These are phyloP conservation scores for Phallusia fumigata DNA, from an alignment of 23 tunicate species.

Conservation along the genomic window DNA sequence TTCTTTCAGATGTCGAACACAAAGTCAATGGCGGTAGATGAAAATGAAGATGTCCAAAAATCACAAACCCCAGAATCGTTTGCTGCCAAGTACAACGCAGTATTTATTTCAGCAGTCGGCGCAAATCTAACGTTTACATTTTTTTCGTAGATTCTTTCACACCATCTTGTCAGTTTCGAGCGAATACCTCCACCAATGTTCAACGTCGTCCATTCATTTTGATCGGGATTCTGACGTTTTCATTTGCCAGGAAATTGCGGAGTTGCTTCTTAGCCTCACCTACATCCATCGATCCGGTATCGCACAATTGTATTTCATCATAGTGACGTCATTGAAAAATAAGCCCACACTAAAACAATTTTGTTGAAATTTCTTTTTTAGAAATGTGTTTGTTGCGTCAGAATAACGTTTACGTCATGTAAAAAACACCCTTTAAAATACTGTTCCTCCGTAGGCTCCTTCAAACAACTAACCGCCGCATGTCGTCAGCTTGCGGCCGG, in stretches of 20 bases:
- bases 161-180: conserved; percentile 5
- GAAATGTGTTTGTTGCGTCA: too few species aligned
- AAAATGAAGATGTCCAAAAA: too few species aligned
- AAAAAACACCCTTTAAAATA: too few species aligned
- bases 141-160: conserved; percentile 30
- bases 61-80: too few species aligned
- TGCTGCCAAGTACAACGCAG: too few species aligned
- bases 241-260: conserved; percentile 40
- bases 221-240: conserved; percentile 9
- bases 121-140: too few species aligned
- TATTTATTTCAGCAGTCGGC: too few species aligned
- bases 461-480: conserved; percentile 27
- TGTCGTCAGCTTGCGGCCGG: not conserved
- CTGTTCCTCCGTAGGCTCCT: conserved; percentile 20
- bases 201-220: not conserved
- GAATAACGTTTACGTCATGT: too few species aligned
- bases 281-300: conserved; percentile 71
- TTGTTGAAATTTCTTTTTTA: not conserved
- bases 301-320: not conserved
- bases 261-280: conserved; percentile 49
- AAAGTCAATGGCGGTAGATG: too few species aligned
- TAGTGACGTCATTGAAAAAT: not conserved
- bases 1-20: too few species aligned
- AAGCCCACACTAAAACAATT: too few species aligned
- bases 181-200: not conserved